These are phyloP conservation scores for Ginglymostoma cirratum DNA, from an alignment of 2,113 vertebrate genomes.

Conservation along the genomic window DNA sequence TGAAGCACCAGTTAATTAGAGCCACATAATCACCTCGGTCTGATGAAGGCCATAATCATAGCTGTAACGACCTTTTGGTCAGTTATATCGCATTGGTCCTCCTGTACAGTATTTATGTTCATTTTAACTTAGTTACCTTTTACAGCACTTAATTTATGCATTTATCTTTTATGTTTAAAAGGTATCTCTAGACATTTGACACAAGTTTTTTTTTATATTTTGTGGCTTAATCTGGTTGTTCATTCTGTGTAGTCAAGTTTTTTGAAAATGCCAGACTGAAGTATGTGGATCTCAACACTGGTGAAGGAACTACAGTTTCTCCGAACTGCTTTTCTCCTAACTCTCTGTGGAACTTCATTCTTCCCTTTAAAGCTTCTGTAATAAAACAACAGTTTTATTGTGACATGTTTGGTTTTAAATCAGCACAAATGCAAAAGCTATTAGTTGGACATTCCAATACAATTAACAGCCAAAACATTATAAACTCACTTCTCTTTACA, in stretches of 20 bases:
- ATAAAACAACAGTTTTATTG: conserved; percentile 13
- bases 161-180: conserved; percentile 46
- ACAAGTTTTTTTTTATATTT: conserved; percentile 8
- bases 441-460: background rate
- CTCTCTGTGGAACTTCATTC: background rate
- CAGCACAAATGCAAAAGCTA: background rate
- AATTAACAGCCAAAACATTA: background rate
- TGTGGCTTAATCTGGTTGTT: conserved; percentile 28
- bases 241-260: background rate
- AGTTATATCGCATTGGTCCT: conserved; percentile 47
- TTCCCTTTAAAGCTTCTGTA: background rate
- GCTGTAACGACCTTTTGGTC: conserved; percentile 43
- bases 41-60: conserved; percentile 41
- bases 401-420: background rate
- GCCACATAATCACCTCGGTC: conserved; percentile 43
- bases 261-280: conserved; percentile 19
- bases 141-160: conserved; percentile 73
- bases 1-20: conserved; percentile 37
- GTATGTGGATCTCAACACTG: background rate
- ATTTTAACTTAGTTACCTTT: conserved; percentile 54
- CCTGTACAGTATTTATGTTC: conserved; percentile 77
- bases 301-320: background rate
- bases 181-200: conserved; percentile 24
- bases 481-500: background rate
- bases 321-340: background rate